A percentile compares a stretch with the other conserved stretches of the same genome.
These are phyloP conservation scores for Hemaris fuciformis DNA, from an alignment of 2,888 invertebrate genomes.

Conservation along the genomic window DNA sequence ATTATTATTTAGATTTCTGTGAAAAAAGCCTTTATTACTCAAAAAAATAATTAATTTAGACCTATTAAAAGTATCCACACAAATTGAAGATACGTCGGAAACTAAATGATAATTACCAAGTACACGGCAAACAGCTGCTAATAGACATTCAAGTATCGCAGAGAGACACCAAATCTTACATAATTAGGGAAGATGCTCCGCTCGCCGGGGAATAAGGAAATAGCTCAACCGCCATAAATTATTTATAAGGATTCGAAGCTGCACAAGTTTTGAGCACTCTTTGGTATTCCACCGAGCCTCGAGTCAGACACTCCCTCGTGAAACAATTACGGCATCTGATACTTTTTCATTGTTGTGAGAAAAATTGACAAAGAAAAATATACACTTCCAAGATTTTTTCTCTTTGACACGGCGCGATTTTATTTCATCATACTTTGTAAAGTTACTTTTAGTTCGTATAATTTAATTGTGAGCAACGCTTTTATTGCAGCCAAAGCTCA, in stretches of 20 bases:
- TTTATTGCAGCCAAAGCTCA: neutral
- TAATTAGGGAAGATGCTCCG: conserved; percentile 53
- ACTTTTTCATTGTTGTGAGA: conserved; percentile 13
- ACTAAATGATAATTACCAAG: conserved; percentile 39
- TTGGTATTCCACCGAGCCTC: conserved; percentile 31
- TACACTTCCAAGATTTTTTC: neutral
- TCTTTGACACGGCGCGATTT: neutral
- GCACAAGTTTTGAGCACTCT: conserved; percentile 67
- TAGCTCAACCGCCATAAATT: conserved; percentile 71
- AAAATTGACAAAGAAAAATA: conserved; percentile 9
- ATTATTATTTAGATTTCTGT: too few relatives aligned
- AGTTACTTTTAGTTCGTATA: neutral
- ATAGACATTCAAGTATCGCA: conserved; percentile 56
- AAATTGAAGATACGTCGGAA: conserved; percentile 20
- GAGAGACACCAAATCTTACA: conserved; percentile 58
- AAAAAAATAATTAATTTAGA: too few relatives aligned
- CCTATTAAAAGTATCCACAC: neutral
- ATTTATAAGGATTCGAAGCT: conserved; percentile 69
- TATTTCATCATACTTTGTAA: neutral
- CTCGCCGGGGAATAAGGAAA: conserved; percentile 50
- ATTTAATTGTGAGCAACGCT: neutral
- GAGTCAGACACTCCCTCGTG: conserved; percentile 14
- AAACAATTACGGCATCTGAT: conserved; percentile 15
- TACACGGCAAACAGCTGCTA: conserved; percentile 54
- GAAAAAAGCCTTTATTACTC: too few relatives aligned